These are phyloP conservation scores for Ormyrus labotus DNA, from an alignment of 2,888 invertebrate genomes.

Conservation along the genomic window DNA sequence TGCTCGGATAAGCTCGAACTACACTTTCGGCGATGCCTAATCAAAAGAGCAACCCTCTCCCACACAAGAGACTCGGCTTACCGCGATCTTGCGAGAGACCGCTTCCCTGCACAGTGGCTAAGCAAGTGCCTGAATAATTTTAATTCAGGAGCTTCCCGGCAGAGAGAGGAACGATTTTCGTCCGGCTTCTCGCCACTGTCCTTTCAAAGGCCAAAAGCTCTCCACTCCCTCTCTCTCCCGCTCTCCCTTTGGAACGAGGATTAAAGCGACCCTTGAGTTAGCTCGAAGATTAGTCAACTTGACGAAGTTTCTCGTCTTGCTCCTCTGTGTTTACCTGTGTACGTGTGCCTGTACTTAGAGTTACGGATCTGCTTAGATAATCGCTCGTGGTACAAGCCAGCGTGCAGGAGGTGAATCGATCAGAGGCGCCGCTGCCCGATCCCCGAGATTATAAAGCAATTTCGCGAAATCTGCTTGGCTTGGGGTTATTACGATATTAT, in stretches of 20 bases:
- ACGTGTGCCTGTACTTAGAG: conserved; percentile 26
- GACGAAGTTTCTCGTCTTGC: conserved; percentile 41
- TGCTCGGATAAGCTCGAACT: background rate
- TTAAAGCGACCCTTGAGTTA: conserved; percentile 50
- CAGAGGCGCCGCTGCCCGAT: conserved; percentile 8
- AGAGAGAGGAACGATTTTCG: background rate
- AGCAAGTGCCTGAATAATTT: conserved; percentile 50
- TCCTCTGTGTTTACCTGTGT: background rate
- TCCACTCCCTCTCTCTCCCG: background rate
- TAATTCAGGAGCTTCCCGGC: conserved; percentile 16
- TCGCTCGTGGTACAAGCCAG: conserved; percentile 15
- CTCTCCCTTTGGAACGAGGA: conserved; percentile 27
- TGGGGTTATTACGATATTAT: conserved; percentile 49
- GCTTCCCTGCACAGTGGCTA: background rate
- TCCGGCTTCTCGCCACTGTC: background rate
- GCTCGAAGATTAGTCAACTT: conserved; percentile 53
- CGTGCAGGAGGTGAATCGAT: conserved; percentile 23
- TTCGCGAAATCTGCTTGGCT: conserved; percentile 54
- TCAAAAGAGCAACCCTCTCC: conserved; percentile 27
- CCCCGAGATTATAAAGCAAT: conserved; percentile 56
- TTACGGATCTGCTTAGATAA: conserved; percentile 49
- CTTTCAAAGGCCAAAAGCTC: conserved; percentile 33
- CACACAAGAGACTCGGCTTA: too few relatives aligned
- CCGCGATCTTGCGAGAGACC: too few relatives aligned
- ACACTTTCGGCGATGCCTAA: conserved; percentile 22